phyloP scores from a whole-genome alignment of 53 echinoderm and acorn worm species.

The Patiria pectinifera region DNA sequence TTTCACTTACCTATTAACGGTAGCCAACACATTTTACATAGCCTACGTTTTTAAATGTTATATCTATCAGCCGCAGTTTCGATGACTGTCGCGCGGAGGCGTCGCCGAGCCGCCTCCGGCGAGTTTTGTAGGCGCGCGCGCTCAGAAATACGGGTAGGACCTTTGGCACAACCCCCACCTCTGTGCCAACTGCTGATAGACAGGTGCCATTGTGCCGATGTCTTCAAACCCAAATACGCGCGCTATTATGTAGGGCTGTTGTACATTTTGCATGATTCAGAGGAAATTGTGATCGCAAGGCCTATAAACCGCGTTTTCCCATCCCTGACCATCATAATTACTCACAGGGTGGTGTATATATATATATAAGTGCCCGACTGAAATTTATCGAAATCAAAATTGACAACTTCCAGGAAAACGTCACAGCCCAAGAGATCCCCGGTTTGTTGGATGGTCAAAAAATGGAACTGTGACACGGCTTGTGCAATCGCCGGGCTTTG shows the following conservation, averaged over 20 bases:
- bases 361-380: background rate
- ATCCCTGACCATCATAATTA: background rate
- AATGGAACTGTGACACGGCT: background rate
- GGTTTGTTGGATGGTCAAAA: background rate
- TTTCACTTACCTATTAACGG: background rate
- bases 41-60: background rate
- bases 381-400: background rate
- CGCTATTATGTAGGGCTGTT: background rate
- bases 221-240: background rate
- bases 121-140: background rate
- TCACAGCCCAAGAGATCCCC: background rate
- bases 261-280: background rate
- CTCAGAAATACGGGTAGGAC: background rate
- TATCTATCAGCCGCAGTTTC: slow-evolving; percentile 17
- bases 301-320: background rate
- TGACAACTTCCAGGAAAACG: background rate
- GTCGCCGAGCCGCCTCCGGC: slow-evolving; percentile 2
- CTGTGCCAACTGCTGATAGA: background rate
- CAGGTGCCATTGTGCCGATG: background rate
- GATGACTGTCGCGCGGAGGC: slow-evolving; percentile 8
- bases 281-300: background rate
- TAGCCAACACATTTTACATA: background rate
- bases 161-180: background rate
- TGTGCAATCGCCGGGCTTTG: background rate
- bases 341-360: background rate